Percentiles rank a stretch among this genome's conserved stretches.
These are phyloP conservation scores for Euura saliciscinereae DNA, from an alignment of 1,140 invertebrate genomes.

Conservation along the genomic window DNA sequence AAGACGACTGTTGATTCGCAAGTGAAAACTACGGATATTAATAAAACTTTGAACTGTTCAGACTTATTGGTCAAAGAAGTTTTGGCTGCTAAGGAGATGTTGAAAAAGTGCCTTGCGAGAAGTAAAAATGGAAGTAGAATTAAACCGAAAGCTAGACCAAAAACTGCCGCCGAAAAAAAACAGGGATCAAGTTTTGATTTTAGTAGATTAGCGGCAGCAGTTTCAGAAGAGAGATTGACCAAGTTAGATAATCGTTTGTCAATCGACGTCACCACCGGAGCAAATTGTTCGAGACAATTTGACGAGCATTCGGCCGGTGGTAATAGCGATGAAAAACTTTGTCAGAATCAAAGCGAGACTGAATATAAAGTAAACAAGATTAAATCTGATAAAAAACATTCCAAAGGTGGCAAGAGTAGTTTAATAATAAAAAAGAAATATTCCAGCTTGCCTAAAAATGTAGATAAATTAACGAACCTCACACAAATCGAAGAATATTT, in stretches of 20 bases:
- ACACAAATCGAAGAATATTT: not conserved
- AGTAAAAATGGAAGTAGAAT: constrained; percentile 16
- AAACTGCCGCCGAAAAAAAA: constrained; percentile 43
- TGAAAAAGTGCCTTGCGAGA: constrained; percentile 48
- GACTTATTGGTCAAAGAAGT: constrained; percentile 54
- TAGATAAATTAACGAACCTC: not conserved
- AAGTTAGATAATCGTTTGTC: not conserved
- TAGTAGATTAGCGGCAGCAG: not conserved
- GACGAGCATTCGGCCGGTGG: not conserved
- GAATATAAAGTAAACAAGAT: not conserved
- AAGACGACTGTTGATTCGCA: not conserved
- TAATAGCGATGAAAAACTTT: not conserved
- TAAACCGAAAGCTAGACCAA: constrained; percentile 33
- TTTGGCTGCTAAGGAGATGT: constrained; percentile 53
- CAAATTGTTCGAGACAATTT: constrained; percentile 3
- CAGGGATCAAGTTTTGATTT: constrained; percentile 36
- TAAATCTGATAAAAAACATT: constrained; percentile 9
- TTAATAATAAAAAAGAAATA: not conserved
- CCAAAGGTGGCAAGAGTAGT: not conserved
- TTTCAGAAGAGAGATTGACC: not conserved
- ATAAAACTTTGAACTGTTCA: constrained; percentile 32
- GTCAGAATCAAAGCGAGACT: constrained; percentile 7
- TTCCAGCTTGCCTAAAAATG: not conserved
- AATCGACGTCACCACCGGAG: not conserved
- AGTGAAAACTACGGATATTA: not conserved